Base-by-base conservation (phyloP, 2,797 vertebrate genomes). In the Cottoperca gobio region DNA sequence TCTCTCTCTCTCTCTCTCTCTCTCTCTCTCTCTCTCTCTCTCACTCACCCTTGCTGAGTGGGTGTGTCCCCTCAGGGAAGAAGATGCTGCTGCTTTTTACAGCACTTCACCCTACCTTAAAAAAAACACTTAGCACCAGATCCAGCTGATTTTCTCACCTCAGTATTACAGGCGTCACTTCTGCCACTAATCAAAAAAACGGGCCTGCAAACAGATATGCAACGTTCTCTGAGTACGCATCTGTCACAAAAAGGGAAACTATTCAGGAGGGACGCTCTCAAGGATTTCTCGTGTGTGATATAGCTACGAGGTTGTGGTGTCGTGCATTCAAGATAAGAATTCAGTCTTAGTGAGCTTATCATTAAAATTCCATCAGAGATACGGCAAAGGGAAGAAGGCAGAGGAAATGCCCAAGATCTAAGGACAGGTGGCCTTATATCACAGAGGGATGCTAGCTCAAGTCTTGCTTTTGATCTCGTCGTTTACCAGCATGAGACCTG, bases 51-150 rank as follows among this genome's bases (percentile, higher is more conserved):
- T 86, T 60, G 26, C 79, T 79, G 84, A 78, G 87, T 85, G 86
- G 90, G 91, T 88, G 90, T 90, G 92, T 91, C 86, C 84, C 89
- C 88, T 89, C 65, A 42, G 90, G 88, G 85, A 40, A 83, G 86
- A 76, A 70, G 76, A 76, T 70, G 78, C 72, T 87, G 91, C 85
- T n/a, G n/a, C n/a, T 89, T 93, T 94, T 90, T 91, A 92, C 92
- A 91, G 91, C 90, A 90, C 86, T 92, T 92, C 90, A 89, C 70
- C 89, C 85, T 87, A 87, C 88, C 86, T 92, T 82, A 81, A 90
- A 92, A n/a, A 92, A 92, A 93, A 93, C 91, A 93, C 91, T 93
- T 93, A 85, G 86, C 90, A 82, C 84, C 82, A 90, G 73, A 92
- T 91, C 80, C 87, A 84, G 83, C 78, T 77, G 81, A 86, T 78